A percentile compares a stretch with the other conserved stretches of the same genome.
phyloP scores from a whole-genome alignment of 2,113 vertebrate species.

The Alosa alosa region DNA sequence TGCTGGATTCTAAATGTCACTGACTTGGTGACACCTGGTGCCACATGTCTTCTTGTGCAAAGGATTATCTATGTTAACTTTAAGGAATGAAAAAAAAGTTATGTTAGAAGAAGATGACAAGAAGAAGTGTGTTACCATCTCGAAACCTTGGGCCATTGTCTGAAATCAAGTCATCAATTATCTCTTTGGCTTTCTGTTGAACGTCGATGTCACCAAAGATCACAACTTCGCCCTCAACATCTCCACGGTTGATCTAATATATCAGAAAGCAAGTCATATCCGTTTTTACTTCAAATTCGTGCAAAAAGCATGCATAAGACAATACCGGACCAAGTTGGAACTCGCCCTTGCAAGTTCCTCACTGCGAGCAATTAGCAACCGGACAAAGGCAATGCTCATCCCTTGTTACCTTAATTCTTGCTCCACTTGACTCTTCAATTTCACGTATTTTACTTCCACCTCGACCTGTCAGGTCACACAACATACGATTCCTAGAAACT shows the following conservation, averaged over 20 bases:
- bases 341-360: too few species aligned
- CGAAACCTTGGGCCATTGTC: slow-evolving; percentile 26
- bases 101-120: not conserved
- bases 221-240: slow-evolving; percentile 74
- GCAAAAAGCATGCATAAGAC: not conserved
- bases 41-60: not conserved
- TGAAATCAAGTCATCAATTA: slow-evolving; percentile 78
- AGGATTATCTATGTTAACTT: not conserved
- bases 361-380: too few species aligned
- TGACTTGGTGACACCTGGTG: not conserved
- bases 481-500: not conserved
- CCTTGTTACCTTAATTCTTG: slow-evolving; percentile 82
- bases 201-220: slow-evolving; percentile 77
- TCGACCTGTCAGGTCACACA: slow-evolving; percentile 71
- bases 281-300: not conserved
- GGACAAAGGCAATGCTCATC: too few species aligned
- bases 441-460: slow-evolving; percentile 87
- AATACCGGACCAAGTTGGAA: too few species aligned
- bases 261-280: not conserved
- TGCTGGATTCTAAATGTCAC: not conserved
- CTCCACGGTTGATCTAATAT: slow-evolving; percentile 77
- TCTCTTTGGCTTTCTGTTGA: slow-evolving; percentile 81
- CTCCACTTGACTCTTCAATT: slow-evolving; percentile 79
- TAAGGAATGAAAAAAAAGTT: not conserved
- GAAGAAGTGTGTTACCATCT: slow-evolving; percentile 29